Evolutionary conservation across 2,113 vertebrate genomes (phyloP).

Genomic region (Anoplopoma fimbria): DNA sequence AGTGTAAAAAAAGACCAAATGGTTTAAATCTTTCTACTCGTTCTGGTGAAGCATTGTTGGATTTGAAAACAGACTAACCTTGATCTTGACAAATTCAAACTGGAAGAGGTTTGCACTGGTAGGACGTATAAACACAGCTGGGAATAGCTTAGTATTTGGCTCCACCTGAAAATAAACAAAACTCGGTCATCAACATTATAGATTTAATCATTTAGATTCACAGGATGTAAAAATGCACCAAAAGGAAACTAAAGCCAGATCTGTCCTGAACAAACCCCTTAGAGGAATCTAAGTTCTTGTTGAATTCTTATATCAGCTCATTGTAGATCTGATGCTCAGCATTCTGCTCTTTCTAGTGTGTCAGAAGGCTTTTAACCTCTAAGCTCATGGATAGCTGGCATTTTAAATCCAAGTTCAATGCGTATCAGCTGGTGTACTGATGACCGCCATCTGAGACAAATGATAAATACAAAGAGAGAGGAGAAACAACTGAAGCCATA

Average conservation of each 20-base stretch:
- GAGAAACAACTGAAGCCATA: conserved; percentile 18
- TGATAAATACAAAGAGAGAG: conserved; percentile 13
- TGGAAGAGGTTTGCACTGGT: conserved; percentile 94
- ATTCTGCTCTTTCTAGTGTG: not conserved
- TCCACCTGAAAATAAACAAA: conserved; percentile 87
- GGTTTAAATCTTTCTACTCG: not conserved
- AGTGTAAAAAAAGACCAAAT: not conserved
- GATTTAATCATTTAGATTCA: not conserved
- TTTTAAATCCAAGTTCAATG: conserved; percentile 32
- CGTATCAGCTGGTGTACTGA: conserved; percentile 33
- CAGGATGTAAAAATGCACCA: not conserved
- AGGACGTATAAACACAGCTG: conserved; percentile 92
- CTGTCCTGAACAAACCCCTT: not conserved
- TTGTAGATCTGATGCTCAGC: not conserved
- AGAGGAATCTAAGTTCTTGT: not conserved
- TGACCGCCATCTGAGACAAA: conserved; percentile 44
- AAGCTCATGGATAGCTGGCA: conserved; percentile 16
- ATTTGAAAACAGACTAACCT: conserved; percentile 84
- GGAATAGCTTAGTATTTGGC: conserved; percentile 95
- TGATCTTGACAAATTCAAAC: conserved; percentile 95
- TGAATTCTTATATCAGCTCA: not conserved
- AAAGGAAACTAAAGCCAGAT: not conserved
- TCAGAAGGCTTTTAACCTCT: conserved; percentile 22
- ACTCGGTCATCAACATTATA: not conserved
- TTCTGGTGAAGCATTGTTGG: not conserved